These are phyloP conservation scores for Leptobrachium leishanense DNA, from an alignment of 2,113 vertebrate genomes.

Conservation along the genomic window DNA sequence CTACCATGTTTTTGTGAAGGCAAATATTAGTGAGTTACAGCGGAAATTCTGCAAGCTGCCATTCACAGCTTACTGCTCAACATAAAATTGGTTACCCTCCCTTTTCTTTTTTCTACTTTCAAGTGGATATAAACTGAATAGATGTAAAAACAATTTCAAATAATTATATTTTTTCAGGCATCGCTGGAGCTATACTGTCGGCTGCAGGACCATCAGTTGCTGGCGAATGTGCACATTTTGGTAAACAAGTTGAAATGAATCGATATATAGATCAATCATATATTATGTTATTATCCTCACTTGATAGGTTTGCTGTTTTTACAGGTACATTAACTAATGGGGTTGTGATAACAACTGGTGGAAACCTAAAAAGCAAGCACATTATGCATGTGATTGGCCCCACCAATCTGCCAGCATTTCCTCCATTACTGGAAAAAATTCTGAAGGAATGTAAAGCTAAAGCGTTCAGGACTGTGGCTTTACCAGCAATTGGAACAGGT, in stretches of 20 bases:
- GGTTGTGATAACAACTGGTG: slow-evolving; percentile 16
- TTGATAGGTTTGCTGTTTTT: neutral
- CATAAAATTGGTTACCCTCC: no score
- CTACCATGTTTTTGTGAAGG: no score
- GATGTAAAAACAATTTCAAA: no score
- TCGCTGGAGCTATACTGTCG: slow-evolving; percentile 26
- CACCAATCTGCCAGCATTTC: neutral
- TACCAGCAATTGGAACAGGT: slow-evolving; percentile 42
- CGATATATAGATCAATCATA: no score
- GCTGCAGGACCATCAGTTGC: slow-evolving; percentile 18
- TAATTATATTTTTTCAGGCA: neutral
- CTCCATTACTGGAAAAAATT: slow-evolving; percentile 11
- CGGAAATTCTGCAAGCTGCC: no score
- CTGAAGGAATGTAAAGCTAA: slow-evolving; percentile 8
- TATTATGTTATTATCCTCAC: no score
- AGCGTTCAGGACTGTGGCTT: slow-evolving; percentile 4
- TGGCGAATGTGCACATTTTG: slow-evolving; percentile 15
- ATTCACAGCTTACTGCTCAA: no score
- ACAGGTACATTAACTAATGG: neutral
- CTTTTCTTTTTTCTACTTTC: no score
- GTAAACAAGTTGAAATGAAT: neutral
- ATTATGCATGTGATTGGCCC: slow-evolving; percentile 38
- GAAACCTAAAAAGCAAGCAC: slow-evolving; percentile 11
- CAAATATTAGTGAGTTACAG: no score
- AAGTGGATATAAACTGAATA: no score